Evolutionary conservation across 2,797 vertebrate species (phyloP), one percentile per base, ranked within the genome.

Genomic region (Hoplostethus atlanticus): DNA sequence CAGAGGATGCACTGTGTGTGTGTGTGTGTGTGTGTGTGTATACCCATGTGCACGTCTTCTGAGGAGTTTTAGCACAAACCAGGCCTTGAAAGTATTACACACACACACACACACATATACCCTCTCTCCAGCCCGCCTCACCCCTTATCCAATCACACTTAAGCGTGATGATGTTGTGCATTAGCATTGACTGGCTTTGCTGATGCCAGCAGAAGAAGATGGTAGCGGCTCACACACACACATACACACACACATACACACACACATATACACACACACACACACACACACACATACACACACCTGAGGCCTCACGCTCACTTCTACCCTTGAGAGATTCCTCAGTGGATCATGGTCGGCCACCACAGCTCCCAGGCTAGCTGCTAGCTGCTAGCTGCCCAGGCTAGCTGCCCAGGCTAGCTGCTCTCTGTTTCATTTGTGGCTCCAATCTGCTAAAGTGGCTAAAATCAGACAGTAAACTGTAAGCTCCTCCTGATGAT

Each of bases 121-220:
- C 42, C 57, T 56, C 16, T 48, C 65, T 38, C 34, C 34, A 34
- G 2, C 34, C 34, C 34, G 61, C 77, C 60, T 58, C 69, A 71
- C 73, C 73, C 80, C 52, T 88, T 83, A 92, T 84, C 89, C 88
- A 93, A 91, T 93, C 89, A 87, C 87, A 83, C 85, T 89, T 87
- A 81, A 85, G 85, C 38, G 57, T 76, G 76, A 77, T 83, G 81
- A 80, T 84, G 79, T 63, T 82, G 73, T 87, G 87, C 85, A 91
- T 92, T 91, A 90, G 87, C 85, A 84, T 73, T 74, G 87, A 86
- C 74, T 67, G 60, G 74, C 74, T 88, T 71, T 87, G 90, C 93
- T 92, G 91, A 92, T 53, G 73, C 75, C 68, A 81, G 90, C 88
- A 87, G 64, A 83, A 89, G 61, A 59, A 85, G 34, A 56, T 12